These are phyloP conservation scores for Cassiopea xamachana DNA, from an alignment of 30 jellyfish, hydroid and myxozoan genomes.

Conservation along the genomic window DNA sequence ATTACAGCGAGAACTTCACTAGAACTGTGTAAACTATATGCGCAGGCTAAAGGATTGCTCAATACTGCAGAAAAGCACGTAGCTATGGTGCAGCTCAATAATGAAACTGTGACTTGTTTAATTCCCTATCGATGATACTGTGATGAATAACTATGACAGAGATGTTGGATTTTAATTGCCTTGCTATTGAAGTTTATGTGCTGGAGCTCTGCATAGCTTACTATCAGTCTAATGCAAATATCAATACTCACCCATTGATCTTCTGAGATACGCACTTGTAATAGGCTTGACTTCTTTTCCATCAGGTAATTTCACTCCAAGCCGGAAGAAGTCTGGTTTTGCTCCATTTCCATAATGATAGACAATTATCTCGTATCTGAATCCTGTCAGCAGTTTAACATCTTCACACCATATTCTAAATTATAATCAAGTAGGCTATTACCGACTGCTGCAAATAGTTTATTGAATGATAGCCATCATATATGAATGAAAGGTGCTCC, in stretches of 20 bases:
- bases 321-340: background rate
- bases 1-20: no score
- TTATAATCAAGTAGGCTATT: background rate
- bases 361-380: conserved; percentile 10
- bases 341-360: conserved; percentile 12
- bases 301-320: conserved; percentile 37
- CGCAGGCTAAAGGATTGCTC: no score
- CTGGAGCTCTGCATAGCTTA: no score
- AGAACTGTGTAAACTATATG: no score
- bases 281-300: conserved; percentile 21
- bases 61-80: no score
- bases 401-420: conserved; percentile 18
- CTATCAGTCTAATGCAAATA: background rate
- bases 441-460: background rate
- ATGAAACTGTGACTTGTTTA: no score
- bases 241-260: conserved; percentile 19
- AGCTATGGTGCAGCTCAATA: no score
- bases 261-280: background rate
- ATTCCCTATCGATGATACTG: no score
- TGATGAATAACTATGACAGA: no score
- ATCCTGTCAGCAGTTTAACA: conserved; percentile 13
- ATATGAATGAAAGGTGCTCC: no score
- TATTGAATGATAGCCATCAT: background rate
- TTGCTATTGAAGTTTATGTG: no score
- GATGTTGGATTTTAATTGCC: no score